These are phyloP conservation scores for Leucophenga montana DNA, from an alignment of 2,888 invertebrate genomes.

Conservation along the genomic window DNA sequence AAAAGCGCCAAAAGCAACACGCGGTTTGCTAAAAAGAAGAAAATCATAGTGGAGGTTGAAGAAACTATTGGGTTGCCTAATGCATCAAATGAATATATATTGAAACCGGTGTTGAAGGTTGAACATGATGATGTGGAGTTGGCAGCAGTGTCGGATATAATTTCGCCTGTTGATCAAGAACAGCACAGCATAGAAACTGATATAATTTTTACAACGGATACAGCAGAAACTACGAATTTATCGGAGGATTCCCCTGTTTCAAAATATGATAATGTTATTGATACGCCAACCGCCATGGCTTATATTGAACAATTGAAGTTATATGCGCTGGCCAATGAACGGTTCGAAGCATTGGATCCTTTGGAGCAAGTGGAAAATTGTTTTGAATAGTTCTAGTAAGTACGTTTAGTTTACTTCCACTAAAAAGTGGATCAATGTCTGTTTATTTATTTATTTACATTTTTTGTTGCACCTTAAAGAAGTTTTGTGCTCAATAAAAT, in stretches of 20 bases:
- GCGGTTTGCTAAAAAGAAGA: not conserved
- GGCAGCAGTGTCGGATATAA: too few species aligned
- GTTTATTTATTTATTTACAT: too few species aligned
- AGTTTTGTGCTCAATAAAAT: too few species aligned
- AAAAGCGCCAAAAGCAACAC: too few species aligned
- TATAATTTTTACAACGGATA: not conserved
- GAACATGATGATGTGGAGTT: not conserved
- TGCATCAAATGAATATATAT: not conserved
- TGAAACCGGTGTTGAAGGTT: too few species aligned
- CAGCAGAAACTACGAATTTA: not conserved
- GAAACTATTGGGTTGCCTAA: not conserved
- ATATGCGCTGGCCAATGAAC: constrained; percentile 9
- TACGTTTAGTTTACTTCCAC: not conserved
- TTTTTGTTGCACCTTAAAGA: too few species aligned
- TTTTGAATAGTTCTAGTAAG: not conserved
- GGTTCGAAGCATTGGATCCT: not conserved
- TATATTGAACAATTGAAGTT: constrained; percentile 10
- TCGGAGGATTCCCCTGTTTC: not conserved
- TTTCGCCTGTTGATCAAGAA: too few species aligned
- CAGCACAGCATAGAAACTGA: not conserved
- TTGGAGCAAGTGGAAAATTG: constrained; percentile 1
- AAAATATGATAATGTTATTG: constrained; percentile 15
- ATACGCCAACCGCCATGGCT: constrained; percentile 15
- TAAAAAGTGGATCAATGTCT: too few species aligned
- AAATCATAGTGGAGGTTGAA: not conserved